Evolutionary conservation across 1,140 invertebrate species (phyloP), one percentile per base, ranked within the genome.

Genomic region (Trissolcus basalis): DNA sequence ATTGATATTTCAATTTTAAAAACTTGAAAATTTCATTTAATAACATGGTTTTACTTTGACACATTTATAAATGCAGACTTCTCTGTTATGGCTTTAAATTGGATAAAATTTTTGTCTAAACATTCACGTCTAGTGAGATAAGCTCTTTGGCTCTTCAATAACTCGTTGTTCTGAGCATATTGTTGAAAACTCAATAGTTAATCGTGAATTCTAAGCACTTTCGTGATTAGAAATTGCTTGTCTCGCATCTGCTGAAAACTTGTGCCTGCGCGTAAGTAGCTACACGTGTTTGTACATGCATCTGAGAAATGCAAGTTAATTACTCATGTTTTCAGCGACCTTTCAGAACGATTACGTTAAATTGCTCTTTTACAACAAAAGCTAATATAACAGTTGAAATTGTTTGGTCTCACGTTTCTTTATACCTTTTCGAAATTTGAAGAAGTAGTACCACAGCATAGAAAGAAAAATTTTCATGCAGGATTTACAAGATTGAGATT

Each of bases 171-270:
- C 14, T 19, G 48, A 53, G 35, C 48, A 13, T 47, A 35, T 50
- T 59, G 64, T 51, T 48, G 53, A 75, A 75, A 68, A 75, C 64
- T 69, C 51, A 68, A 75, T 75, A 75, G 64, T 63, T 68, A 75
- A 75, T 75, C 53, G 64, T 44, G 59, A 75, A 75, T 75, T 67
- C 58, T 51, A 35, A 58, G 64, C 64, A 75, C 72, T 75, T 75
- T 61, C 72, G 36, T 56, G 72, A 49, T 55, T 68, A 60, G 72
- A 69, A 75, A 75, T 75, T 75, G 58, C 64, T 64, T 63, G 72
- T 64, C 64, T 45, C 64, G 59, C 64, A 75, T 67, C 72, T 69
- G 63, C 54, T 63, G 53, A 51, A 75, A 75, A 75, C 64, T 74
- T 74, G 35, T 44, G 39, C 15, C 32, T 12, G 36, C 53, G 51